Evolutionary conservation across 2,113 vertebrate species (phyloP), one percentile per base, ranked within the genome.

Genomic region (Geococcyx californianus): DNA sequence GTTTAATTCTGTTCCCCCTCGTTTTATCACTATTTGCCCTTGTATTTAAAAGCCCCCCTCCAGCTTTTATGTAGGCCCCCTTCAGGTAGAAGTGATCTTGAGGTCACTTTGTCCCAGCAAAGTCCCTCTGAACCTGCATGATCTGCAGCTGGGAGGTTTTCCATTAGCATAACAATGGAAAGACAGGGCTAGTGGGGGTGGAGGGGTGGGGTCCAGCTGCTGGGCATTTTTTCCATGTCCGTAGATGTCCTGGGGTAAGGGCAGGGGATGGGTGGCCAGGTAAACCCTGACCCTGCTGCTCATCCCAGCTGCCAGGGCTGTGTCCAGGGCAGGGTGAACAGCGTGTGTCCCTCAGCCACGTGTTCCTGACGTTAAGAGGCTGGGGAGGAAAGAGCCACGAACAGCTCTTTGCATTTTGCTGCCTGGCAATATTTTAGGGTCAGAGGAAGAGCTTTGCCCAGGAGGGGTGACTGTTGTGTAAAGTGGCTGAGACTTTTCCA

Each of bases 281-380:
- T 13, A 18, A 62, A 34, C 15, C 19, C 20, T 3, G 6, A 34
- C 15, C 19, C 20, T 3, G 6, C 51, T 10, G 73, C 56, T 24
- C 28, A 7, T 55, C 31, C 14, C 0, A 0, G 19, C 40, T 31
- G 72, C 26, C 24, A 4, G 70, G 58, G n/a, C 45, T 1, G 1
- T 1, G 6, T 19, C 6, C 44, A 51, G 40, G 59, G 9, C 24
- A 13, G 34, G 13, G 34, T 1, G 3, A 31, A 2, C 19, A n/a
- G 63, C 20, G 38, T 2, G 5, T 0, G 34, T 38, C 64, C 67
- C 26, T 14, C 3, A 3, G 33, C 34, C 80, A 16, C 34, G 12
- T 11, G 84, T 31, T 33, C 2, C 8, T n/a, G 55, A 60, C 1
- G 0, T 59, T 55, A 5, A 63, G n/a, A 1, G 17, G 60, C 31